These are phyloP conservation scores for Electrona antarctica DNA, from an alignment of 2,113 vertebrate genomes.

Conservation along the genomic window DNA sequence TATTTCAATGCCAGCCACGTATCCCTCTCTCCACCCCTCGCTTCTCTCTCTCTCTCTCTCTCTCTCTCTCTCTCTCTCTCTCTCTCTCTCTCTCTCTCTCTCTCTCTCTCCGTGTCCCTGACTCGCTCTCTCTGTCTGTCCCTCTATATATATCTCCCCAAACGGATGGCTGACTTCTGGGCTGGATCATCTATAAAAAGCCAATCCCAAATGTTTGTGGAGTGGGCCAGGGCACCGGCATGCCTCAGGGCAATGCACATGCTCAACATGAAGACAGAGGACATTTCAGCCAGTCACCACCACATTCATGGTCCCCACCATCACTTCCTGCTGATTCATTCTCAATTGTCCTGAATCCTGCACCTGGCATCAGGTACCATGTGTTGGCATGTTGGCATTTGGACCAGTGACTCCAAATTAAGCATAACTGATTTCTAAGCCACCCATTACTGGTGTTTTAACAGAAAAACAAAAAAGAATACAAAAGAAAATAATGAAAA, in stretches of 20 bases:
- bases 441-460: no score
- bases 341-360: background rate
- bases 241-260: conserved; percentile 14
- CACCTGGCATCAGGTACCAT: background rate
- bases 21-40: background rate
- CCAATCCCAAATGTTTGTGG: conserved; percentile 11
- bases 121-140: background rate
- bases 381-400: background rate
- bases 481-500: no score
- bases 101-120: background rate
- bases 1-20: conserved; percentile 22
- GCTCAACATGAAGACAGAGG: background rate
- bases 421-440: no score
- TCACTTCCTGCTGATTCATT: background rate
- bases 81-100: background rate
- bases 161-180: conserved; percentile 16
- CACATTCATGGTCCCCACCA: background rate
- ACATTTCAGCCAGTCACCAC: background rate
- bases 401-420: no score
- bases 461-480: no score
- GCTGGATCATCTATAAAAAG: conserved; percentile 28
- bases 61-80: background rate
- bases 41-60: background rate
- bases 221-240: background rate
- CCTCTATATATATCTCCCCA: conserved; percentile 5